Evolutionary conservation across 1,140 invertebrate species (phyloP).

Genomic region (Cydia pomonella): DNA sequence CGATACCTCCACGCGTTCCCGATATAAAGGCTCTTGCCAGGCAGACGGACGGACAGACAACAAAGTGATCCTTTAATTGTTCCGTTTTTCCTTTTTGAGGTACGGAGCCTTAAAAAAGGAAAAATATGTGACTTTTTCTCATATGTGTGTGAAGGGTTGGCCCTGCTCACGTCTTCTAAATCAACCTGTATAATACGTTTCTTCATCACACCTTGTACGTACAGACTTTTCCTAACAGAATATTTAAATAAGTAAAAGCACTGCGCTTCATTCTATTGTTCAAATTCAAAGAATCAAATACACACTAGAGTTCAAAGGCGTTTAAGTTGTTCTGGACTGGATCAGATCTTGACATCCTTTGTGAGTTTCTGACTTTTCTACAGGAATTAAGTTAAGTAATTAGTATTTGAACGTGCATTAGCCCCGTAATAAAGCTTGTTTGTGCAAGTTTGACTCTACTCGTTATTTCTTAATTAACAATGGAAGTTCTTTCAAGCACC

Average conservation of each 20-base stretch:
- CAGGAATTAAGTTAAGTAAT: conserved; percentile 29
- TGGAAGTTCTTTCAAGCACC: conserved; percentile 21
- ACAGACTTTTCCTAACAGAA: conserved; percentile 4
- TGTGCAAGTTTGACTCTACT: conserved; percentile 24
- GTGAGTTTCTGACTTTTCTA: conserved; percentile 19
- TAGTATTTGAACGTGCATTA: conserved; percentile 28
- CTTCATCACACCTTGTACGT: background rate
- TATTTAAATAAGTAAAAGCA: conserved; percentile 2
- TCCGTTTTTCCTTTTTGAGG: too few species aligned
- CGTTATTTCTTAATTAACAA: conserved; percentile 32
- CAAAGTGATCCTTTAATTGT: too few species aligned
- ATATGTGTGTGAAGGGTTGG: too few species aligned
- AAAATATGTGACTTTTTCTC: too few species aligned
- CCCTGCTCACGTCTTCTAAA: too few species aligned
- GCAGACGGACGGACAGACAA: too few species aligned
- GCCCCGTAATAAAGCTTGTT: conserved; percentile 17
- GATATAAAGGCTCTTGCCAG: too few species aligned
- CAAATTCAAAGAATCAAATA: background rate
- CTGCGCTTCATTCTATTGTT: background rate
- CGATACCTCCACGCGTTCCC: too few species aligned
- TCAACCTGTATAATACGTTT: background rate
- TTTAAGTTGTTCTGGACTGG: background rate
- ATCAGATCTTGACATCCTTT: background rate
- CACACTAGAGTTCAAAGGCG: background rate
- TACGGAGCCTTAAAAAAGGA: too few species aligned